A percentile compares a stretch with the other conserved stretches of the same genome.
Conservation (phyloP, 2,888 invertebrate genomes). For the Drosophila koepferae region DNA sequence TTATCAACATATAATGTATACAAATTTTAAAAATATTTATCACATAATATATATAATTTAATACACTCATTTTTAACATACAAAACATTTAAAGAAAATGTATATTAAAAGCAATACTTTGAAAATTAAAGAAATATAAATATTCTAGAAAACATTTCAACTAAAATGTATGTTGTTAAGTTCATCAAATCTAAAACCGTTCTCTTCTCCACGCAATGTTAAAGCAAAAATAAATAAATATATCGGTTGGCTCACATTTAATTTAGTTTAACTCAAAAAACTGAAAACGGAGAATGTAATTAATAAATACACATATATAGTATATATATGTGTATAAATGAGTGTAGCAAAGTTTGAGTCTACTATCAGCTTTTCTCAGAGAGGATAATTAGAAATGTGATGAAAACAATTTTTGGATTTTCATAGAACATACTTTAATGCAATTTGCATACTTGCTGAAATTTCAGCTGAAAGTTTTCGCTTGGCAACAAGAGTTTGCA, state of each 20-base stretch:
- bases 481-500: slow-evolving; percentile 14
- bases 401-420: not conserved
- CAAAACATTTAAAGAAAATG: no score
- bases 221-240: not conserved
- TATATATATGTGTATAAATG: not conserved
- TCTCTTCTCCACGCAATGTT: no score
- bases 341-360: not conserved
- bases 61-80: no score
- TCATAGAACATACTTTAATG: slow-evolving; percentile 4
- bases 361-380: not conserved
- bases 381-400: not conserved
- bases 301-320: not conserved
- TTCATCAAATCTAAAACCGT: no score
- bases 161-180: no score
- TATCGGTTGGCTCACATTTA: not conserved
- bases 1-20: no score
- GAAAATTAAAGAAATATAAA: no score
- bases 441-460: not conserved
- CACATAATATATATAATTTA: no score
- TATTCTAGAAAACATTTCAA: no score
- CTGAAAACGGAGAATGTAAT: not conserved
- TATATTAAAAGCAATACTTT: no score
- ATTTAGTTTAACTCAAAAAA: not conserved
- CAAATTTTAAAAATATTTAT: no score
- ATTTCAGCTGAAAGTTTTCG: not conserved